These are phyloP conservation scores for Eupithecia vulgata DNA, from an alignment of 2,888 invertebrate species.

Conservation along the genomic window DNA sequence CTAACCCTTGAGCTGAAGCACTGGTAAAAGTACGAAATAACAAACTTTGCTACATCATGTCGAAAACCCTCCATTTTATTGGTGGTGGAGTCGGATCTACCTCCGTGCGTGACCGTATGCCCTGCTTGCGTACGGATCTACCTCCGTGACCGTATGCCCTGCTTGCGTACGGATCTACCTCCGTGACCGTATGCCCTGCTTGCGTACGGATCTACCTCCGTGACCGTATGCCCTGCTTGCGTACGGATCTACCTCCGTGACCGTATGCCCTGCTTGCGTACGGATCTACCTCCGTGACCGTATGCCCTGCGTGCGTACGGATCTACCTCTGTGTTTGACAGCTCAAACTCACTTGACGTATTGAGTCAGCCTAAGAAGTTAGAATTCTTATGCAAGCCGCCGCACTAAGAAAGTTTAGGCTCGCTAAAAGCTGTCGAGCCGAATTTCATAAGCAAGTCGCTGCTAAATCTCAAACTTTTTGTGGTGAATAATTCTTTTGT, in stretches of 20 bases:
- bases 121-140: neutral
- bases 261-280: too few relatives aligned
- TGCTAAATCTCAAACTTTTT: neutral
- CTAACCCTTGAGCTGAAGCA: constrained; percentile 9
- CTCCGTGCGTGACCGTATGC: neutral
- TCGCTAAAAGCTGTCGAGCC: neutral
- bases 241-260: too few relatives aligned
- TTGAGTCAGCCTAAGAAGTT: neutral
- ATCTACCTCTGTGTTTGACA: too few relatives aligned
- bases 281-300: too few relatives aligned
- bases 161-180: too few relatives aligned
- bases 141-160: too few relatives aligned
- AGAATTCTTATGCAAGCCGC: neutral
- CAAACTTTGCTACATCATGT: constrained; percentile 1
- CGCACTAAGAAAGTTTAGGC: neutral
- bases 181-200: too few relatives aligned
- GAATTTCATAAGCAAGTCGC: neutral
- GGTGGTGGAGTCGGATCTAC: neutral
- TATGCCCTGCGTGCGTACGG: too few relatives aligned
- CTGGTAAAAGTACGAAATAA: neutral
- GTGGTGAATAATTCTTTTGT: neutral
- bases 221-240: too few relatives aligned
- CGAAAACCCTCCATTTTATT: neutral
- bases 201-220: too few relatives aligned
- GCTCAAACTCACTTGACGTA: neutral